Conservation (phyloP, 2,113 vertebrate species). For the Oryzias woworae region DNA sequence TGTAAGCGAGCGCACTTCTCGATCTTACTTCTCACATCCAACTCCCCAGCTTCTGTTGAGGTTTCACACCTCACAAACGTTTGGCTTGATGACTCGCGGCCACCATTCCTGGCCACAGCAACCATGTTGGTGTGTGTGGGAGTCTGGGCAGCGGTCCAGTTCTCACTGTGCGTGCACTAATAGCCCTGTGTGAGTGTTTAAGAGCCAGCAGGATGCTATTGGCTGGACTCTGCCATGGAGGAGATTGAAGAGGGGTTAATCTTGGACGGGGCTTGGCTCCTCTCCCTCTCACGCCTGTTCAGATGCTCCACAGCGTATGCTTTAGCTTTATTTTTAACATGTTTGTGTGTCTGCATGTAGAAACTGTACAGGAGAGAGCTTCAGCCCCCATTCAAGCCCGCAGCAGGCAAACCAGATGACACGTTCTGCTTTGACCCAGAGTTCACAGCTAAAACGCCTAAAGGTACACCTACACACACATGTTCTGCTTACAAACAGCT, state of each 20-base stretch:
- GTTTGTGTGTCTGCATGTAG: conserved; percentile 62
- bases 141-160: conserved; percentile 69
- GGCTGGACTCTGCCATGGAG: conserved; percentile 37
- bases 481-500: conserved; percentile 13
- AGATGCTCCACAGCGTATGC: conserved; percentile 18
- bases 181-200: conserved; percentile 72
- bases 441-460: conserved; percentile 98
- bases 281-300: conserved; percentile 34
- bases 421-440: conserved; percentile 99
- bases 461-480: conserved; percentile 79
- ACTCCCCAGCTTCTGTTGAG: conserved; percentile 60
- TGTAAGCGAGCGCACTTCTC: conserved; percentile 77
- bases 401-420: conserved; percentile 95
- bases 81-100: conserved; percentile 62
- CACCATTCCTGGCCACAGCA: conserved; percentile 54
- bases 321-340: conserved; percentile 22
- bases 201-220: conserved; percentile 64
- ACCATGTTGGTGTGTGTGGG: conserved; percentile 32
- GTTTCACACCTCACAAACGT: conserved; percentile 71
- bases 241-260: conserved; percentile 59
- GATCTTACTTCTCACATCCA: conserved; percentile 34
- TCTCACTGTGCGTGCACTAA: conserved; percentile 69
- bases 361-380: conserved; percentile 94
- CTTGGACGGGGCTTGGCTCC: conserved; percentile 48
- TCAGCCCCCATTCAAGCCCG: conserved; percentile 94